Evolutionary conservation across 2,797 vertebrate species (phyloP).

Genomic region (Xiphophorus birchmanni): DNA sequence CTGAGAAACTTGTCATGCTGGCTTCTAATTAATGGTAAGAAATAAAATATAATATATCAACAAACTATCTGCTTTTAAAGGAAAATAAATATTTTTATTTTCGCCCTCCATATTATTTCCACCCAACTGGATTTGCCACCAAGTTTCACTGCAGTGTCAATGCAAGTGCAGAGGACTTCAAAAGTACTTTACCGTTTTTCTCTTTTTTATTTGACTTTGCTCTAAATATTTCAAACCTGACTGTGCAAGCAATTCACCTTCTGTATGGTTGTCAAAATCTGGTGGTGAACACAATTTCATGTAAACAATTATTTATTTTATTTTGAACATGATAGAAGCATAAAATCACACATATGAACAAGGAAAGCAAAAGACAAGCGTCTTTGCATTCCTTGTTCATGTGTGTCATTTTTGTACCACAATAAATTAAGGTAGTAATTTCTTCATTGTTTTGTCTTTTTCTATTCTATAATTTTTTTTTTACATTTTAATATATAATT

Average conservation of each 20-base stretch:
- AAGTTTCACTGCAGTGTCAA: not conserved
- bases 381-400: no score
- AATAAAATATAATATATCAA: not conserved
- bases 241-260: not conserved
- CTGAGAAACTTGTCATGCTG: not conserved
- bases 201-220: not conserved
- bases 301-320: not conserved
- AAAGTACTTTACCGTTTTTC: not conserved
- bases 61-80: not conserved
- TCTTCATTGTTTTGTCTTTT: not conserved
- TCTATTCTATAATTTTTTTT: not conserved
- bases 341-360: no score
- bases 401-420: no score
- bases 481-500: conserved; percentile 11
- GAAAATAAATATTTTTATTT: not conserved
- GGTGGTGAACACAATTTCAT: not conserved
- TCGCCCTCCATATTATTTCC: not conserved
- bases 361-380: no score
- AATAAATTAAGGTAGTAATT: no score
- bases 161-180: not conserved
- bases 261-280: not conserved
- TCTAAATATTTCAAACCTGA: not conserved
- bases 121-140: not conserved
- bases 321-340: no score
- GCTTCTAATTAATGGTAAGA: not conserved